Conservation (phyloP, 2,797 vertebrate genomes). For the Catamblyrhynchus diadema region DNA sequence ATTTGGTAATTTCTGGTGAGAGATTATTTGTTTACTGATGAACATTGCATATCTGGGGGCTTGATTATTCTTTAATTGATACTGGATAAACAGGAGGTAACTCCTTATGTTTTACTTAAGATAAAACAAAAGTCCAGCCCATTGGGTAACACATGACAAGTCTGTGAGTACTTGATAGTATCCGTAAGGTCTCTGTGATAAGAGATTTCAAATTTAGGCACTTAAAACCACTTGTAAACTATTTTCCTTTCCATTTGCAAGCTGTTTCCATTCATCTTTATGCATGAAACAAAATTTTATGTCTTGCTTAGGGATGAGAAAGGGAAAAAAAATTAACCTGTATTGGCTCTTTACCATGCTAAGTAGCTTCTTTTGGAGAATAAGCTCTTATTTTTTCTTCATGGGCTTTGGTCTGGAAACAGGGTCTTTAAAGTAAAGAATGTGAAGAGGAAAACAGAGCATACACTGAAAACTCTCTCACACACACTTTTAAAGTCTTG, state of each 20-base stretch:
- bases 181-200: background rate
- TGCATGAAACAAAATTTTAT: background rate
- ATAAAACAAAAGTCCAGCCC: background rate
- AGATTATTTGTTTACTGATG: background rate
- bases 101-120: background rate
- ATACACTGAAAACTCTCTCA: background rate
- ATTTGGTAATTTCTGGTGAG: background rate
- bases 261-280: background rate
- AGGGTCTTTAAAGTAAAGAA: background rate
- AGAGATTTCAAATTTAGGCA: background rate
- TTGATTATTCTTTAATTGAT: background rate
- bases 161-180: background rate
- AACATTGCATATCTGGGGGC: background rate
- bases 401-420: background rate
- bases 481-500: background rate
- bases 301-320: background rate
- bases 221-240: background rate
- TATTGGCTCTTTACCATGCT: constrained; percentile 3
- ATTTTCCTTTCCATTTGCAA: background rate
- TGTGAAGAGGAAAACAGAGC: background rate
- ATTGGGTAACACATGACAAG: background rate
- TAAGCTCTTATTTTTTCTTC: background rate
- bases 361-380: background rate
- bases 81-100: background rate
- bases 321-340: background rate